Evolutionary conservation across 30 jellyfish, hydroid and myxozoan species (phyloP).

Genomic region (Hydractinia symbiolongicarpus): DNA sequence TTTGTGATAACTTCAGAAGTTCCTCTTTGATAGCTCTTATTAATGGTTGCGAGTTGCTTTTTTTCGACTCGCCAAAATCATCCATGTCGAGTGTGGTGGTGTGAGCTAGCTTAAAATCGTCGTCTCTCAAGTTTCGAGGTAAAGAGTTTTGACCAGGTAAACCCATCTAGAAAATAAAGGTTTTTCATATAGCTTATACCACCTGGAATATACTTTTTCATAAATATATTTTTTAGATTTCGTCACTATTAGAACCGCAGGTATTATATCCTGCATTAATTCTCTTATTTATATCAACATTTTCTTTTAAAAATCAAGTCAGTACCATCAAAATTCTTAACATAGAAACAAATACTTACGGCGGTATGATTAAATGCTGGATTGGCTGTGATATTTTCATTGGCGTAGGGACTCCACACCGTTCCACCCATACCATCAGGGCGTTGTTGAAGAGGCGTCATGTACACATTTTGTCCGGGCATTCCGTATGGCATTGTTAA

Average conservation of each 20-base stretch:
- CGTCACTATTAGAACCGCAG: too few relatives aligned
- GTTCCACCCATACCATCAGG: constrained; percentile 93
- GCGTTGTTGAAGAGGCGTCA: constrained; percentile 95
- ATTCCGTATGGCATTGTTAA: constrained; percentile 60
- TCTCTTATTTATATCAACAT: too few relatives aligned
- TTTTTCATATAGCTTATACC: not conserved
- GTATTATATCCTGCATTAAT: too few relatives aligned
- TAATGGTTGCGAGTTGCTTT: constrained; percentile 69
- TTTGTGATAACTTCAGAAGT: constrained; percentile 63
- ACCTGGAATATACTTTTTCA: not conserved
- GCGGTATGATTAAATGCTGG: constrained; percentile 20
- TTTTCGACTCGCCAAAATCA: constrained; percentile 19
- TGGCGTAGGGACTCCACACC: constrained; percentile 92
- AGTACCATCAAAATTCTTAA: too few relatives aligned
- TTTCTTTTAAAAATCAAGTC: too few relatives aligned
- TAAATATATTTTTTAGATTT: too few relatives aligned
- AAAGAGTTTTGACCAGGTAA: constrained; percentile 9
- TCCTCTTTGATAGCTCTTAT: constrained; percentile 92
- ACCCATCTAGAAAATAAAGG: not conserved
- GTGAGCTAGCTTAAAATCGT: constrained; percentile 42
- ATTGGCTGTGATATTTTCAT: constrained; percentile 9
- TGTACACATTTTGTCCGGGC: constrained; percentile 58
- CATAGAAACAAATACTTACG: constrained; percentile 28
- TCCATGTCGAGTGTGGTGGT: constrained; percentile 66
- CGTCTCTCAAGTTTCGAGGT: constrained; percentile 64